Percentiles rank a stretch among this genome's conserved stretches.
Evolutionary conservation across 2,113 vertebrate species (phyloP).

Genomic region (Lampris incognitus): DNA sequence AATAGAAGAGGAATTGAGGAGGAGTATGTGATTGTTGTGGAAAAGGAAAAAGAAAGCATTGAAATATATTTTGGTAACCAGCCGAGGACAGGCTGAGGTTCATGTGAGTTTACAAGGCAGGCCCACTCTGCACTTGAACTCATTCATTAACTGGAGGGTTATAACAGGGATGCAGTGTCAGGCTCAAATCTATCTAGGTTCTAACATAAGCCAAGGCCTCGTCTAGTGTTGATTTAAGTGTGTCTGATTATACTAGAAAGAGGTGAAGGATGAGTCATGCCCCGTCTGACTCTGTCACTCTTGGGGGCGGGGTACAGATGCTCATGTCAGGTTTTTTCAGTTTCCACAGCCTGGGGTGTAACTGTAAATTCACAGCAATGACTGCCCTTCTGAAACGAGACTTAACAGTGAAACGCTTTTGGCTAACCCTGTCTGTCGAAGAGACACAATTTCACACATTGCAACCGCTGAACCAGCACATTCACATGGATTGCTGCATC

Average conservation of each 20-base stretch:
- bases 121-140: background rate
- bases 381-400: slow-evolving; percentile 65
- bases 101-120: slow-evolving; percentile 1
- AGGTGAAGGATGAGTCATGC: slow-evolving; percentile 22
- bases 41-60: background rate
- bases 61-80: background rate
- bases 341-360: slow-evolving; percentile 67
- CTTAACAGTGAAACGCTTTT: slow-evolving; percentile 49
- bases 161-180: slow-evolving; percentile 5
- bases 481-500: slow-evolving; percentile 30
- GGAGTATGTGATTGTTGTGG: slow-evolving; percentile 8
- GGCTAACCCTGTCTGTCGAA: slow-evolving; percentile 11
- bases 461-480: slow-evolving; percentile 29
- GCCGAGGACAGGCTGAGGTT: slow-evolving; percentile 15
- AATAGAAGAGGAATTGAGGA: background rate
- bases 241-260: background rate
- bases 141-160: slow-evolving; percentile 22
- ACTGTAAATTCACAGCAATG: slow-evolving; percentile 55
- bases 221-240: slow-evolving; percentile 14
- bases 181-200: slow-evolving; percentile 18
- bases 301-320: background rate
- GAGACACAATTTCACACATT: slow-evolving; percentile 40
- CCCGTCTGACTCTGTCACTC: slow-evolving; percentile 45
- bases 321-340: slow-evolving; percentile 58
- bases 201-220: background rate